Percentiles rank a stretch among this genome's conserved stretches.
These are phyloP conservation scores for Elmis aenea DNA, from an alignment of 2,888 invertebrate genomes.

Conservation along the genomic window DNA sequence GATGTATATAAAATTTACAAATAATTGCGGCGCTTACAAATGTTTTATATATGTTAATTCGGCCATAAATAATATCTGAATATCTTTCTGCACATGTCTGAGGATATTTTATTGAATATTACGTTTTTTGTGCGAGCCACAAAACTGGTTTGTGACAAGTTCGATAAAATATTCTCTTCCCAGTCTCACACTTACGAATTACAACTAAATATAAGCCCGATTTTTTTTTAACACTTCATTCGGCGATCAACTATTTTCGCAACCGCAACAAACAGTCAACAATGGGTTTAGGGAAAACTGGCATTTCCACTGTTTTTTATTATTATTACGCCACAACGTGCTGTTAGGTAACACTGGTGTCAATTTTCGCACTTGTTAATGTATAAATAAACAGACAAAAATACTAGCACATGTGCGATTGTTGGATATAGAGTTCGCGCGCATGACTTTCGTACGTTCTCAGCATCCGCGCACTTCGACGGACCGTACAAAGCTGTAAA, in stretches of 20 bases:
- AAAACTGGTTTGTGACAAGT: constrained; percentile 3
- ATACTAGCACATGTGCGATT: constrained; percentile 22
- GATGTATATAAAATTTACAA: constrained; percentile 6
- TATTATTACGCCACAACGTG: too few species aligned
- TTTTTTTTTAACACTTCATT: too few species aligned
- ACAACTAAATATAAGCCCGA: too few species aligned
- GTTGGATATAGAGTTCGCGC: constrained; percentile 23
- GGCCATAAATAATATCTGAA: constrained; percentile 9
- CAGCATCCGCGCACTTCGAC: constrained; percentile 40
- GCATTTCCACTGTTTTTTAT: too few species aligned
- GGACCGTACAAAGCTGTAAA: constrained; percentile 37
- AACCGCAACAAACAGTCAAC: too few species aligned
- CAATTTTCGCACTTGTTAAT: constrained; percentile 13
- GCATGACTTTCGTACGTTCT: constrained; percentile 25
- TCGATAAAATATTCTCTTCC: constrained; percentile 3
- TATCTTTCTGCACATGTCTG: constrained; percentile 9
- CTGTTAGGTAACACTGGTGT: constrained; percentile 3
- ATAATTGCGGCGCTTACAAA: constrained; percentile 7
- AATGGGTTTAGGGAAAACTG: too few species aligned
- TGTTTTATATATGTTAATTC: constrained; percentile 12
- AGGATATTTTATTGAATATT: constrained; percentile 13
- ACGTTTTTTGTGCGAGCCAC: constrained; percentile 7
- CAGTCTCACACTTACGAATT: constrained; percentile 1
- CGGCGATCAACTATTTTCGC: too few species aligned
- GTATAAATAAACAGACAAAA: constrained; percentile 26